A percentile compares a stretch with the other conserved stretches of the same genome.
Evolutionary conservation across 2,113 vertebrate species (phyloP).

Genomic region (Aphelocoma coerulescens): DNA sequence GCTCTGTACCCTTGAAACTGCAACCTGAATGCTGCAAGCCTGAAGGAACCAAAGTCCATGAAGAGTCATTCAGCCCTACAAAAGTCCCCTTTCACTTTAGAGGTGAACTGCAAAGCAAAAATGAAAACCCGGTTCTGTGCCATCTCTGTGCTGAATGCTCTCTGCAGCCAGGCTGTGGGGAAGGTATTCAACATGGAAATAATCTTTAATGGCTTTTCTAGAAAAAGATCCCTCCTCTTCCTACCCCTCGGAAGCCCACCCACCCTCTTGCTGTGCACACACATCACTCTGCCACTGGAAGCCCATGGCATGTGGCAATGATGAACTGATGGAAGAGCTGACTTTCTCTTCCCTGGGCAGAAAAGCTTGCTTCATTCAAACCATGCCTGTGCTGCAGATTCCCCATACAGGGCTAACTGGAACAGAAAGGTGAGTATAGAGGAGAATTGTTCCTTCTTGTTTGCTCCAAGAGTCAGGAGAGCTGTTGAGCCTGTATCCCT

Average conservation of each 20-base stretch:
- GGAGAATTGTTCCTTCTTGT: not conserved
- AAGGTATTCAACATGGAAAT: not conserved
- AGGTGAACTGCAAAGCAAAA: constrained; percentile 61
- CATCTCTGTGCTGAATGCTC: not conserved
- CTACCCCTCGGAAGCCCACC: not conserved
- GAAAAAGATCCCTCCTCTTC: not conserved
- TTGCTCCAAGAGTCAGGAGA: not conserved
- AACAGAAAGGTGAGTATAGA: not conserved
- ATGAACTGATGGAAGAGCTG: not conserved
- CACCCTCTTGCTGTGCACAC: not conserved
- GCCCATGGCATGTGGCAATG: fast-evolving
- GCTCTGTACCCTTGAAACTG: constrained; percentile 54
- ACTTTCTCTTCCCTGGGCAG: not conserved
- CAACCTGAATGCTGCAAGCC: constrained; percentile 39
- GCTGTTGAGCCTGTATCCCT: fast-evolving
- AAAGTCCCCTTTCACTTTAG: constrained; percentile 53
- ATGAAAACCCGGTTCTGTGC: constrained; percentile 42
- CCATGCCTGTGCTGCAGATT: not conserved
- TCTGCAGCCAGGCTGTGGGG: not conserved
- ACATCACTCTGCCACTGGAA: fast-evolving
- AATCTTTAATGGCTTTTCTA: not conserved
- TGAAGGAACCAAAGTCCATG: constrained; percentile 39
- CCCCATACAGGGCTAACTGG: not conserved
- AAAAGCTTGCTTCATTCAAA: not conserved
- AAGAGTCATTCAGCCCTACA: constrained; percentile 50